Percentiles rank a stretch among this genome's conserved stretches.
Conservation (phyloP, 2,888 invertebrate genomes). For the Agonopterix alstromeriana region DNA sequence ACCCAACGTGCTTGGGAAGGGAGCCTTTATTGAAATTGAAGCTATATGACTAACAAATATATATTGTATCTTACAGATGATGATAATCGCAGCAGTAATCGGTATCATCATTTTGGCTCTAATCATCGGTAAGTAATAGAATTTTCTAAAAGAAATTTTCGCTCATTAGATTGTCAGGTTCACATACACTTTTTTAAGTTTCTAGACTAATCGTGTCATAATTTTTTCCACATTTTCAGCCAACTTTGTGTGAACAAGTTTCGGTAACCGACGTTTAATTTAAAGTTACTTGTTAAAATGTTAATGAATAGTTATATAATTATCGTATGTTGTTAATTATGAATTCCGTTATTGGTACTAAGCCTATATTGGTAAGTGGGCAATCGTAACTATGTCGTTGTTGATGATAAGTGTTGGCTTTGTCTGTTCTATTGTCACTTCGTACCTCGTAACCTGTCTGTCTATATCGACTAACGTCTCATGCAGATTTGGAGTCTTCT, state of each 20-base stretch:
- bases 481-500: conserved; percentile 35
- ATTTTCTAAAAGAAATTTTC: not conserved
- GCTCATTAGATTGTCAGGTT: conserved; percentile 5
- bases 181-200: conserved; percentile 31
- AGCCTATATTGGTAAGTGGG: conserved; percentile 65
- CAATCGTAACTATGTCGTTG: conserved; percentile 44
- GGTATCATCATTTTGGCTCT: conserved; percentile 89
- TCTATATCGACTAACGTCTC: conserved; percentile 33
- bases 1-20: too few relatives aligned
- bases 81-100: conserved; percentile 93
- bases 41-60: too few relatives aligned
- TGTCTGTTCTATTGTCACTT: conserved; percentile 55
- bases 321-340: conserved; percentile 53
- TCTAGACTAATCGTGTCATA: conserved; percentile 53
- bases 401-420: conserved; percentile 60
- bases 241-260: conserved; percentile 74
- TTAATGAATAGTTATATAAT: conserved; percentile 43
- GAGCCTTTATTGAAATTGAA: too few relatives aligned
- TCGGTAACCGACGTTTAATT: conserved; percentile 65
- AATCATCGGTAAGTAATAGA: conserved; percentile 86
- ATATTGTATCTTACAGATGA: conserved; percentile 79
- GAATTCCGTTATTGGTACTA: conserved; percentile 44
- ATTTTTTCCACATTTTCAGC: conserved; percentile 67
- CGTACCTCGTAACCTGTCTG: conserved; percentile 27
- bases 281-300: conserved; percentile 58